These are phyloP conservation scores for Drosophila tropicalis DNA, from an alignment of 1,140 invertebrate genomes.

Conservation along the genomic window DNA sequence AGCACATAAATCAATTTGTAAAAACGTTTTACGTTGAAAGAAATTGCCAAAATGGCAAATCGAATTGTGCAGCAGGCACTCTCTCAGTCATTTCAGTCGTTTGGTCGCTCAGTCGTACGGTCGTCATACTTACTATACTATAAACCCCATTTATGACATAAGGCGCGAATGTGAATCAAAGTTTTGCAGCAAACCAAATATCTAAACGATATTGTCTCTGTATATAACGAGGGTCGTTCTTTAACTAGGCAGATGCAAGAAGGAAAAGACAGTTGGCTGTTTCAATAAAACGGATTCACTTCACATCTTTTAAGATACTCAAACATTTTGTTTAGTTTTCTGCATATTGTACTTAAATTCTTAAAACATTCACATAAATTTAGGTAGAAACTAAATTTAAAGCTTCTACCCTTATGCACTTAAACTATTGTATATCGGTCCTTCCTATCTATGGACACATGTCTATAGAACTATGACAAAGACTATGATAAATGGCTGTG, in stretches of 20 bases:
- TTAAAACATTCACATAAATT: too few species aligned
- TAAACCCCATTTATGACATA: slow-evolving; percentile 54
- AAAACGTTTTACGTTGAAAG: slow-evolving; percentile 67
- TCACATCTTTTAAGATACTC: too few species aligned
- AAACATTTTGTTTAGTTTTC: too few species aligned
- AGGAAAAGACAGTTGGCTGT: background rate
- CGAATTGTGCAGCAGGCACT: slow-evolving; percentile 43
- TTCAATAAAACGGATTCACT: too few species aligned
- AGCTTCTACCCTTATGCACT: too few species aligned
- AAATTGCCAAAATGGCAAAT: slow-evolving; percentile 69
- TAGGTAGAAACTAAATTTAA: too few species aligned
- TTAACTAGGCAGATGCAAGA: background rate
- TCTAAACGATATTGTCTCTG: slow-evolving; percentile 58
- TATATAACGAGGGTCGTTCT: background rate
- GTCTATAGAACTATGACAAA: slow-evolving; percentile 43
- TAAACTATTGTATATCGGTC: too few species aligned
- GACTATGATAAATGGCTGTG: slow-evolving; percentile 70
- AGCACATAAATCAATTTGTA: slow-evolving; percentile 80
- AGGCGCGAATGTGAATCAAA: slow-evolving; percentile 39
- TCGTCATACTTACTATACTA: slow-evolving; percentile 18
- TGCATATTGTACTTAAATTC: too few species aligned
- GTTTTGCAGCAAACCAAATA: slow-evolving; percentile 30
- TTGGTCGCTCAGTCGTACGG: too few species aligned
- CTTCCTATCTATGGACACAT: too few species aligned
- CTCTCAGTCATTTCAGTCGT: too few species aligned